Base-by-base conservation (phyloP, 2,888 invertebrate genomes). In the Allygus modestus region DNA sequence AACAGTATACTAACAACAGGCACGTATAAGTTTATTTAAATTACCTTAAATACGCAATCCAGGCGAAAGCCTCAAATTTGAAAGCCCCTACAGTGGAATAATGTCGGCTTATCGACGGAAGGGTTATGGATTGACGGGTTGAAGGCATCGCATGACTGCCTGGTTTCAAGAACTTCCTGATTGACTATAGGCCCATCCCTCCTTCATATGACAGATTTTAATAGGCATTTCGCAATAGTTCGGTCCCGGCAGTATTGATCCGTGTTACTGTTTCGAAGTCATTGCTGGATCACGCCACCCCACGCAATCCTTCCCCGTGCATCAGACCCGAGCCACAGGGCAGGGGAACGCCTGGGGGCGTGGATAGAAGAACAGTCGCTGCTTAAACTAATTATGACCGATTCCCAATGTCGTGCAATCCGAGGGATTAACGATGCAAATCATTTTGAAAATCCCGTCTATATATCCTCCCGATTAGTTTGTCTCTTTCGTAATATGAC, bases 121-220 rank as follows among this genome's bases (percentile, higher is more conserved):
- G 65, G 31, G 20, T 58, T 58, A 28, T 65, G 20, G 65, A 65
- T 28, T 65, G 31, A 31, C 31, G 65, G 31, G 69, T 1, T 37
- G 41, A 41, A 41, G 20, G 41, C 37, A 71, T 71, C 71, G 71
- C 71, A 71, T 71, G 71, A 41, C 71, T 71, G 71, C 9, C 15
- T 4, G 71, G 71, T 41, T 71, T 71, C 41, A 28, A 71, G 41
- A 71, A 71, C 37, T 71, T 71, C 71, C 37, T 71, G 37, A 71
- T 71, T 37, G 71, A 71, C 71, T 71, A 41, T 71, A 71, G 71
- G 69, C 71, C 41, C 37, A 41, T 41, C 41, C 71, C 71, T n/a
- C 71, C 71, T 71, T n/a, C 71, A 71, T 37, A 71, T 71, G 71
- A 71, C 71, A 71, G 71, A 71, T 71, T 71, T 71, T 71, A 71